These are phyloP conservation scores for Myrmophylax atrothorax DNA, from an alignment of 2,113 vertebrate genomes.

Conservation along the genomic window DNA sequence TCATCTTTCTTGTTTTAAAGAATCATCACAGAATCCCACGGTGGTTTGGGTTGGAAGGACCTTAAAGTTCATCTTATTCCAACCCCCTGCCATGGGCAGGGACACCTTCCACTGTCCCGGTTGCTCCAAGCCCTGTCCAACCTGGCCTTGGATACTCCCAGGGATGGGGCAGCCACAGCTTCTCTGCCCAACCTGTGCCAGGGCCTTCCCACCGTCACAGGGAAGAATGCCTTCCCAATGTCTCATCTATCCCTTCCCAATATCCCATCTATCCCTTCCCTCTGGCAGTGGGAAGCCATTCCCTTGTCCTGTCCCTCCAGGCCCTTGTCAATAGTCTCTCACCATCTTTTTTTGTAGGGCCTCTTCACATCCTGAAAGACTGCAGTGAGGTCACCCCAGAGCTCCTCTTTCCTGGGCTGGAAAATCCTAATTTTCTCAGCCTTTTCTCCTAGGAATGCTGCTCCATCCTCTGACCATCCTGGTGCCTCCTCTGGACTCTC, in stretches of 20 bases:
- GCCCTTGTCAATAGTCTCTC: not conserved
- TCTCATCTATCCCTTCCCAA: too few species aligned
- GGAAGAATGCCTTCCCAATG: not conserved
- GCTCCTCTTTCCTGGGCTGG: not conserved
- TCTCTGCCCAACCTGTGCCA: not conserved
- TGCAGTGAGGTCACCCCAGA: not conserved
- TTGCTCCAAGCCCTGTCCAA: fast-evolving
- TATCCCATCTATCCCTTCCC: too few species aligned
- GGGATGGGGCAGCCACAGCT: not conserved
- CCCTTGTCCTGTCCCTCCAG: not conserved
- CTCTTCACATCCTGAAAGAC: not conserved
- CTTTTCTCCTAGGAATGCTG: not conserved
- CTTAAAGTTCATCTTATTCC: not conserved
- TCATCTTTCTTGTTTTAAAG: not conserved
- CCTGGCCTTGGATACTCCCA: fast-evolving
- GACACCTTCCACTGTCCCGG: not conserved
- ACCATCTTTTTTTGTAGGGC: not conserved
- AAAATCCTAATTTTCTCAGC: not conserved
- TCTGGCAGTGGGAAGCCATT: not conserved
- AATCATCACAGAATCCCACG: not conserved
- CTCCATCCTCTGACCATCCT: not conserved
- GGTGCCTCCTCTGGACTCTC: not conserved
- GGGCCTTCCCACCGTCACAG: fast-evolving
- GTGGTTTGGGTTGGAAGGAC: not conserved
- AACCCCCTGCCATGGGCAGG: not conserved